Base-by-base conservation (phyloP, 2,797 vertebrate species). In the Centropyge bicolor region DNA sequence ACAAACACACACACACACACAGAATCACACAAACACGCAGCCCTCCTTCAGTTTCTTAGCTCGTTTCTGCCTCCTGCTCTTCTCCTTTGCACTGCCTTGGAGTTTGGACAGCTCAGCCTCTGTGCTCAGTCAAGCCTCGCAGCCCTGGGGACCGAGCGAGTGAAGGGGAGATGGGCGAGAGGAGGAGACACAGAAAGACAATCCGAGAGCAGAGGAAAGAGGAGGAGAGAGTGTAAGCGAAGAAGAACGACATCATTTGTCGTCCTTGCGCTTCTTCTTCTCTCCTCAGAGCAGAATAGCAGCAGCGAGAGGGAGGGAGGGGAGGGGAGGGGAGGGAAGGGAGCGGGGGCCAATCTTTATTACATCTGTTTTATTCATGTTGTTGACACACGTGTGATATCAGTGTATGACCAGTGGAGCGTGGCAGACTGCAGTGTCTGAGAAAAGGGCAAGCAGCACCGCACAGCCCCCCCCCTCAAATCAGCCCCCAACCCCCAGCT, bases 281-380 rank as follows among this genome's bases (percentile, higher is more conserved):
- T 11, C 63, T 89, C 70, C 74, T 88, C 71, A 7, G 78, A 81
- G 70, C 17, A 36, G 65, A 59, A 68, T 11, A 62, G 54, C 45
- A 75, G 61, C 67, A 40, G 55, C 31, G 68, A 54, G 52, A 19
- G 7, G 51, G 66, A 24, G 35, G 2, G 31, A 10, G 31, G 54
- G 43, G 66, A 43, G 14, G 69, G 70, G 41, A n/a, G n/a, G n/a
- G 54, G 41, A 63, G 40, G 16, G 67, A 70, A 70, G 76, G 69
- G 76, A 43, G 72, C 14, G 19, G 67, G 67, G 69, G 82, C 83
- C 81, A 71, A 83, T 93, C 93, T 94, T 94, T 94, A 94, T 94
- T 95, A 94, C 93, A 93, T 93, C 91, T 94, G 91, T 94, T 95
- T 94, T 95, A 95, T 95, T 95, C 94, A 93, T 93, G 93, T 89